Evolutionary conservation across 1,140 invertebrate genomes (phyloP).

Genomic region (Drosophila rhopaloa): DNA sequence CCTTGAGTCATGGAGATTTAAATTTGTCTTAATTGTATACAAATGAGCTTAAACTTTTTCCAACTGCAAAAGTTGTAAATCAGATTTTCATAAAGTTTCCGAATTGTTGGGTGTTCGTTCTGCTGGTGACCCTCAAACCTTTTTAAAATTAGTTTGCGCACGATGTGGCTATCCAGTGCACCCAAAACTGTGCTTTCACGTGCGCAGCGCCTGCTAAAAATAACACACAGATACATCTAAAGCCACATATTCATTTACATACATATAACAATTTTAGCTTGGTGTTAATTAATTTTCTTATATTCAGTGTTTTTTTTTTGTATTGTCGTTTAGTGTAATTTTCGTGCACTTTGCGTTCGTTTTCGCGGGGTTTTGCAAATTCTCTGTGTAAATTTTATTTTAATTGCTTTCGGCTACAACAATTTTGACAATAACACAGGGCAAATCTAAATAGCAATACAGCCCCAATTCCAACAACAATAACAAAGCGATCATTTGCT

Average conservation of each 20-base stretch:
- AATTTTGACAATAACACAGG: slow-evolving; percentile 28
- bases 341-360: slow-evolving; percentile 49
- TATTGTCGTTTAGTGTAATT: slow-evolving; percentile 45
- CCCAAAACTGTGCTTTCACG: slow-evolving; percentile 65
- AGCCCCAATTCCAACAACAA: slow-evolving; percentile 19
- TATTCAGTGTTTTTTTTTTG: slow-evolving; percentile 24
- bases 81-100: slow-evolving; percentile 43
- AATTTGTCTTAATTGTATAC: slow-evolving; percentile 10
- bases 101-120: slow-evolving; percentile 21
- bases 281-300: slow-evolving; percentile 71
- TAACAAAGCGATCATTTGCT: slow-evolving; percentile 37
- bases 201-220: slow-evolving; percentile 70
- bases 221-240: slow-evolving; percentile 34
- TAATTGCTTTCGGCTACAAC: slow-evolving; percentile 68
- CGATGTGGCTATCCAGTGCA: slow-evolving; percentile 19
- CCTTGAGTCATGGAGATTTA: neutral
- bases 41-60: slow-evolving; percentile 24
- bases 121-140: slow-evolving; percentile 7
- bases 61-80: slow-evolving; percentile 31
- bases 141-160: slow-evolving; percentile 17
- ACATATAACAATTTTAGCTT: slow-evolving; percentile 50
- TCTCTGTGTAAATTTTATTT: slow-evolving; percentile 69
- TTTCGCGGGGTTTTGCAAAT: slow-evolving; percentile 51
- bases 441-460: slow-evolving; percentile 19
- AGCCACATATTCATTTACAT: slow-evolving; percentile 18